Base-by-base conservation (phyloP, 1,140 invertebrate genomes). In the Phocides pigmalion region DNA sequence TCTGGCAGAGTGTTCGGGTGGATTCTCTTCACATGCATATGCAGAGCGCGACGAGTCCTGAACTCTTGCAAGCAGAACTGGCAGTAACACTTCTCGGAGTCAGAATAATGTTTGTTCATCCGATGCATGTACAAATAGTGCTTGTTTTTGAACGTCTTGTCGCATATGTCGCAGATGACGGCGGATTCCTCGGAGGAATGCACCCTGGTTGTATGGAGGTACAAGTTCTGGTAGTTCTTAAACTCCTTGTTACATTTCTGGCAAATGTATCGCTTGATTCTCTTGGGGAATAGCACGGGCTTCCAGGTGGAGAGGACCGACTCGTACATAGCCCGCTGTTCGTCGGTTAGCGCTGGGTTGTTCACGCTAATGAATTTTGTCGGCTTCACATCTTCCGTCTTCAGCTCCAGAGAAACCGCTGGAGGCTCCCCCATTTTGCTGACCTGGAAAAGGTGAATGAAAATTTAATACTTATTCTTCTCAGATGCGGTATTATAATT, bases 101-200 rank as follows among this genome's bases (percentile, higher is more conserved):
- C 88, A 0, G 86, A 89, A 17, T 90, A 89, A 46, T 90, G 88
- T 12, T 89, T 89, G 14, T 90, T 90, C 86, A 90, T 90, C 16
- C 84, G 58, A 56, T 90, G 88, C 88, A 90, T 90, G 59, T 90
- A 90, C 1, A 91, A 12, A 54, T 91, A 91, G 37, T 91, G 89
- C 67, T 89, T 91, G 42, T 89, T 91, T 35, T 91, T 91, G 37
- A 87, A 91, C 0, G 84, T 83, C 58, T 89, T 91, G 62, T 89
- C 85, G 17, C 89, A 91, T 11, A 84, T 81, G 19, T 89, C 74
- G 37, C 89, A 91, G 2, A 85, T 63, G 0, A 90, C 88, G 0
- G 87, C 87, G 0, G 87, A 87, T 1, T 88, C 85, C 50, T 87
- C 87, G 0, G 87, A 76, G 0, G 87, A 89, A 44, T 91, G 88